A percentile compares a stretch with the other conserved stretches of the same genome.
These are phyloP conservation scores for Scaptomyza hsui DNA, from an alignment of 1,140 invertebrate species.

Conservation along the genomic window DNA sequence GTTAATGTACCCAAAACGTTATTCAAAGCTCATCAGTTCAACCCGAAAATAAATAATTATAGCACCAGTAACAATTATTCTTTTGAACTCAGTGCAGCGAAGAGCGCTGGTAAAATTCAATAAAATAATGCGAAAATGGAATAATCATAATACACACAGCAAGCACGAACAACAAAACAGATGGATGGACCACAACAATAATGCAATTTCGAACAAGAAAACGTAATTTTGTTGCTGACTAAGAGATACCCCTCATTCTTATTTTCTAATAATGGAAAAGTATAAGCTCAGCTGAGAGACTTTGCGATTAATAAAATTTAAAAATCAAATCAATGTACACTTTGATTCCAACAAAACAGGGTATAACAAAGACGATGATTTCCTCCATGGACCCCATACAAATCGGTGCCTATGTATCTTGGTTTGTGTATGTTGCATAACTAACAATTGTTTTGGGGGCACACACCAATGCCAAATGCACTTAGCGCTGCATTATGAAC, in stretches of 20 bases:
- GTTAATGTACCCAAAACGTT: constrained; percentile 34
- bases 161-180: background rate
- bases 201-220: constrained; percentile 4
- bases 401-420: background rate
- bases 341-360: background rate
- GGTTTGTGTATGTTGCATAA: constrained; percentile 7
- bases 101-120: constrained; percentile 24
- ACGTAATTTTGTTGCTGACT: background rate
- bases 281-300: too few relatives aligned
- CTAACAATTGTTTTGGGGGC: constrained; percentile 17
- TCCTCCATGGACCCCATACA: background rate
- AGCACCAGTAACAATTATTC: constrained; percentile 22
- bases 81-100: constrained; percentile 14
- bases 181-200: constrained; percentile 12
- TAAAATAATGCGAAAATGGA: constrained; percentile 41
- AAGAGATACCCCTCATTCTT: background rate
- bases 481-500: constrained; percentile 27
- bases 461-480: constrained; percentile 25
- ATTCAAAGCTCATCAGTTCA: constrained; percentile 23
- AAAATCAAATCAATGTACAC: too few relatives aligned
- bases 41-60: constrained; percentile 17
- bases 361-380: background rate
- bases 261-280: background rate
- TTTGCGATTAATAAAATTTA: too few relatives aligned
- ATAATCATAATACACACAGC: constrained; percentile 19